phyloP scores from a whole-genome alignment of 2,113 vertebrate species.

The Holacanthus passer region DNA sequence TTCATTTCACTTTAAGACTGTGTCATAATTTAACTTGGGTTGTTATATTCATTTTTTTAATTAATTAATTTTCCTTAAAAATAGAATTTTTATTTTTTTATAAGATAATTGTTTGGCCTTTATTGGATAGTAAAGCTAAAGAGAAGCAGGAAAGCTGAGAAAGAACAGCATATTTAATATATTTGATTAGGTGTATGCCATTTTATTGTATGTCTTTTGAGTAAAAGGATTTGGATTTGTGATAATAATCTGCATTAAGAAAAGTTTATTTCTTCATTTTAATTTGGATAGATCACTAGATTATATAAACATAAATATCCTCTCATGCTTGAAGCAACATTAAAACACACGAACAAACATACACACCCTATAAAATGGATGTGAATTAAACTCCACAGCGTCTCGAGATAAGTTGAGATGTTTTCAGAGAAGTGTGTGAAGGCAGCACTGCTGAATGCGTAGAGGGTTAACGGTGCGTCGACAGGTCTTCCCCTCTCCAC shows the following conservation, averaged over 20 bases:
- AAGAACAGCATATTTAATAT: not conserved
- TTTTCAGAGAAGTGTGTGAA: not conserved
- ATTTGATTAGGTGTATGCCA: not conserved
- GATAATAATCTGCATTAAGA: not conserved
- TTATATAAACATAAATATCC: not conserved
- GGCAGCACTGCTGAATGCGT: not conserved
- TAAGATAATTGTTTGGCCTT: no score
- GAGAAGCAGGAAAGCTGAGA: no score
- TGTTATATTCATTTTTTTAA: no score
- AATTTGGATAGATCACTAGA: not conserved
- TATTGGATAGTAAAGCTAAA: no score
- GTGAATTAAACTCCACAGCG: not conserved
- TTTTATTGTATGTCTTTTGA: not conserved
- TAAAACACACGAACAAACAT: not conserved
- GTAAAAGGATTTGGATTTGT: not conserved
- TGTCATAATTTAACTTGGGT: no score
- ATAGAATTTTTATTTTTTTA: not conserved
- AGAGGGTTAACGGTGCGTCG: not conserved
- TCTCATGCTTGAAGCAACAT: not conserved
- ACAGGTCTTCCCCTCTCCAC: slow-evolving; percentile 40
- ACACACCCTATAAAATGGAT: not conserved
- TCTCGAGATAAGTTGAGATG: not conserved
- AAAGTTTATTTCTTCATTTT: not conserved
- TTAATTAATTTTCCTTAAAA: not conserved
- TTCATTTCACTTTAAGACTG: not conserved